Base-by-base conservation (phyloP, 35 echinoderm and acorn worm genomes). In the Apostichopus parvimensis region DNA sequence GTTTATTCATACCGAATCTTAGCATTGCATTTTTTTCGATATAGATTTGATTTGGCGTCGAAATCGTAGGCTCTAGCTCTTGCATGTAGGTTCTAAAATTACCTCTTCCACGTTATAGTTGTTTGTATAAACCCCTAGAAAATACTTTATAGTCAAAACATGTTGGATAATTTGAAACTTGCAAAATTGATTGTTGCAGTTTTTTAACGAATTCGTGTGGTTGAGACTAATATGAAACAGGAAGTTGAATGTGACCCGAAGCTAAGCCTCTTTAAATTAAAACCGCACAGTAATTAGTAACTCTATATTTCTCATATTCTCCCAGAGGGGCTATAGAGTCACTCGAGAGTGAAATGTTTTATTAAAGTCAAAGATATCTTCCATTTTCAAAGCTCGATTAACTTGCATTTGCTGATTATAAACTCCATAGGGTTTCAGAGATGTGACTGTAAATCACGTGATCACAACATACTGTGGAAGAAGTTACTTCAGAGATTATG, bases 261-360 rank as follows among this genome's bases (percentile, higher is more conserved):
- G 79, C 79, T 34, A 68, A 82, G 79, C 79, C 55, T 82, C 79
- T 82, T 82, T 82, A 82, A 82, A 82, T 82, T 82, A 82, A 45
- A 82, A 82, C 79, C 79, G 53, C 79, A 82, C 79, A 82, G 79
- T 82, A 82, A 82, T 82, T 82, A 82, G 79, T 82, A 82, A 82
- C 79, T 57, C 79, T 82, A 82, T 82, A 82, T 55, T 34, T 24
- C 79, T 82, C 79, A 56, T 82, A 82, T 82, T 54, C 52, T 82
- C 79, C 79, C 78, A 4, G 52, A 56, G 79, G 79, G 79, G 53
- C 17, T 55, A 54, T 55, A 82, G 55, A 82, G 79, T 82, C 79
- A 54, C 79, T 17, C 21, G 52, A 82, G 79, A 82, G 55, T 56
- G 34, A 55, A 82, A 82, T 55, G 79, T 56, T 82, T 82, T 34